A percentile compares a stretch with the other conserved stretches of the same genome.
phyloP scores from a whole-genome alignment of 2,113 vertebrate genomes.

The Beaufortia kweichowensis region DNA sequence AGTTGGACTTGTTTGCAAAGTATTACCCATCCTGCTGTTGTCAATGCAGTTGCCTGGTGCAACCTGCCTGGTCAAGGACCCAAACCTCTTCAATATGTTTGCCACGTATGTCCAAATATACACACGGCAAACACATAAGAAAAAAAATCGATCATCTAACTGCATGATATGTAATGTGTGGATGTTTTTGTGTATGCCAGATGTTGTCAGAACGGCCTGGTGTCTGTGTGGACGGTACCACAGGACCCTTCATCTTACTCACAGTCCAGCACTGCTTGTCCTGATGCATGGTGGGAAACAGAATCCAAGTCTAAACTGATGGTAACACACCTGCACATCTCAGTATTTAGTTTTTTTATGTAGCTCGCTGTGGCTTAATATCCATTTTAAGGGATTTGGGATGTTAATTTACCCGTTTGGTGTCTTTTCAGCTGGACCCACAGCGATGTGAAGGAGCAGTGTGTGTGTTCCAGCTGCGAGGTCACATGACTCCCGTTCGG shows the following conservation, averaged over 20 bases:
- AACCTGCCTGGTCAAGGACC: slow-evolving; percentile 77
- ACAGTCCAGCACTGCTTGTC: slow-evolving; percentile 70
- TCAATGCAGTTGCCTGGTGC: slow-evolving; percentile 90
- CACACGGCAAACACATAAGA: neutral
- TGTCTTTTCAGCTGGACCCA: slow-evolving; percentile 71
- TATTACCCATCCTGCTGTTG: slow-evolving; percentile 81
- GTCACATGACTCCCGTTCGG: slow-evolving; percentile 91
- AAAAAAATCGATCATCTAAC: too few relatives aligned
- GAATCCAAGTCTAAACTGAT: slow-evolving; percentile 68
- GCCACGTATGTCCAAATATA: slow-evolving; percentile 80
- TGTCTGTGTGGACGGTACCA: slow-evolving; percentile 92
- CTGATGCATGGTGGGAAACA: slow-evolving; percentile 87
- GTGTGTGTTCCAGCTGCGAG: slow-evolving; percentile 87
- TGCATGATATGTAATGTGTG: neutral
- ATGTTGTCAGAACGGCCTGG: slow-evolving; percentile 93
- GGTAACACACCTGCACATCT: slow-evolving; percentile 49
- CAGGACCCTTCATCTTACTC: slow-evolving; percentile 73
- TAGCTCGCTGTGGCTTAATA: neutral
- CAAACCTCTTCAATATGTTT: slow-evolving; percentile 81
- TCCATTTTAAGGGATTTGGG: too few relatives aligned
- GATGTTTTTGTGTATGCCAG: slow-evolving; percentile 66
- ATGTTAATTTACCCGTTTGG: too few relatives aligned
- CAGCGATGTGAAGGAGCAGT: slow-evolving; percentile 71
- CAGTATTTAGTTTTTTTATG: too few relatives aligned
- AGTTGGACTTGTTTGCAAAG: slow-evolving; percentile 84